Evolutionary conservation across 64 coral and sea anemone genomes (phyloP).

Genomic region (Porites australiensis): DNA sequence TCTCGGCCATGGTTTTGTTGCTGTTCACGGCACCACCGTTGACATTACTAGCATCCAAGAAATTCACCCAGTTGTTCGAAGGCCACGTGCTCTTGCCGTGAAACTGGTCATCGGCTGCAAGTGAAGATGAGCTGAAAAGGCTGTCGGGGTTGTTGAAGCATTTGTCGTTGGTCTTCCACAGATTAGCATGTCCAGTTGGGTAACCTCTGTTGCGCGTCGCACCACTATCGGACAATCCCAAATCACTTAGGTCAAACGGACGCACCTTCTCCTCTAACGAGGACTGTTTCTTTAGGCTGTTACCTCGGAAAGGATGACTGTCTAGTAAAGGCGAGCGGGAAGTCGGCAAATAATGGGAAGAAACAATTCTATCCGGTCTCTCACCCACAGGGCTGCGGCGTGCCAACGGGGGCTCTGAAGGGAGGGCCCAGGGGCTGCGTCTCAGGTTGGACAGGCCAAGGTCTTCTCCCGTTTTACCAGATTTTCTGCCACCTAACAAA

Average conservation of each 20-base stretch:
- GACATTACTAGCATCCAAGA: conserved; percentile 69
- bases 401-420: conserved; percentile 51
- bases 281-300: conserved; percentile 11
- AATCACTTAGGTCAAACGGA: conserved; percentile 35
- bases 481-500: conserved; percentile 42
- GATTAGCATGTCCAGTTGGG: not conserved
- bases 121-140: conserved; percentile 71
- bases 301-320: conserved; percentile 49
- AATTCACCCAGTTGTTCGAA: conserved; percentile 95
- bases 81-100: conserved; percentile 50
- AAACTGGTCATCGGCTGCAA: conserved; percentile 57
- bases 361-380: conserved; percentile 14
- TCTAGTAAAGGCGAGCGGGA: conserved; percentile 38
- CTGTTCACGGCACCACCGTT: conserved; percentile 27
- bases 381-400: conserved; percentile 32
- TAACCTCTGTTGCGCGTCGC: conserved; percentile 53
- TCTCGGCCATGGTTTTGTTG: conserved; percentile 86
- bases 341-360: conserved; percentile 4
- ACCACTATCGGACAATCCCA: conserved; percentile 52
- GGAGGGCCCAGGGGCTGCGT: conserved; percentile 75
- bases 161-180: conserved; percentile 35
- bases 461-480: conserved; percentile 36
- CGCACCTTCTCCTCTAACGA: conserved; percentile 30
- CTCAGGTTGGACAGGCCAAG: conserved; percentile 43
- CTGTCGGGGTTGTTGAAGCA: conserved; percentile 77